Conservation (phyloP, 2,113 vertebrate genomes). For the Ammodytes dubius region DNA sequence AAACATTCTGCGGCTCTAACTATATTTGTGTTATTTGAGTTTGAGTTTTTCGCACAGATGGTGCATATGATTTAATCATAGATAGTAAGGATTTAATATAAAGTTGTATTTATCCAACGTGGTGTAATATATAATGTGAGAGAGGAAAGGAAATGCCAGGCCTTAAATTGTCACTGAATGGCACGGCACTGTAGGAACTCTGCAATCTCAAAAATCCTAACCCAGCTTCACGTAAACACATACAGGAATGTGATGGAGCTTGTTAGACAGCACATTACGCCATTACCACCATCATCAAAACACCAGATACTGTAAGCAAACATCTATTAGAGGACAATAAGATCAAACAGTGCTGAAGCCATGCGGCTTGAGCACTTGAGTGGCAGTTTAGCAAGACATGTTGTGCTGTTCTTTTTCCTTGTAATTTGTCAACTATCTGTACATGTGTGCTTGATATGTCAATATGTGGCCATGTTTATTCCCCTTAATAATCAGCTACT, state of each 20-base stretch:
- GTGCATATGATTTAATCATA: not conserved
- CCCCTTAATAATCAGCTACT: not conserved
- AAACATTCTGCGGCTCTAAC: not conserved
- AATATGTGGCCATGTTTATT: not conserved
- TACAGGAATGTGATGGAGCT: too few species aligned
- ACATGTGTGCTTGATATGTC: conserved; percentile 8
- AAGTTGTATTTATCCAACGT: not conserved
- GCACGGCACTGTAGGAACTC: too few species aligned
- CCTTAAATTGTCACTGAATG: too few species aligned
- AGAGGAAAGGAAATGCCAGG: not conserved
- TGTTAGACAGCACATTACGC: too few species aligned
- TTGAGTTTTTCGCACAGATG: not conserved
- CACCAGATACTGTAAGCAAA: too few species aligned
- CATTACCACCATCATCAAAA: too few species aligned
- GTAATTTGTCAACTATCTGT: conserved; percentile 3
- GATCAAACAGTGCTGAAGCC: not conserved
- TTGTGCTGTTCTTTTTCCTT: not conserved
- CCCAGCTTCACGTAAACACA: too few species aligned
- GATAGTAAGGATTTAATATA: not conserved
- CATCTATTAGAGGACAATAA: too few species aligned
- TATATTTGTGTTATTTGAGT: not conserved
- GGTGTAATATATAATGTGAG: not conserved
- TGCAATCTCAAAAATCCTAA: too few species aligned
- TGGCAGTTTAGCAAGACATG: too few species aligned
- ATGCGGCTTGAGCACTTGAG: not conserved